Percentiles rank a stretch among this genome's conserved stretches.
These are phyloP conservation scores for Chironomus striatipennis DNA, from an alignment of 1,140 invertebrate species.

Conservation along the genomic window DNA sequence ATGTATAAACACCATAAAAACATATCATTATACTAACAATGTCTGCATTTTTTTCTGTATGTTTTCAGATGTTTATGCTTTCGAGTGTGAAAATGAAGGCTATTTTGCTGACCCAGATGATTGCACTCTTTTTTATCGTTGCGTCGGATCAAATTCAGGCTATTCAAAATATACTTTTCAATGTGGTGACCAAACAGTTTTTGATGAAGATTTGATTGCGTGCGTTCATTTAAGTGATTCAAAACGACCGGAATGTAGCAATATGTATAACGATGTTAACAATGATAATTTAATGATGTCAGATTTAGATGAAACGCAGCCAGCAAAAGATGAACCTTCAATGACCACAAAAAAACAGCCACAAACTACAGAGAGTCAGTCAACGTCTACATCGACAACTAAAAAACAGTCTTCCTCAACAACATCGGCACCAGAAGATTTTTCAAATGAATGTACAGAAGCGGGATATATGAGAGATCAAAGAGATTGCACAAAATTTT, in stretches of 20 bases:
- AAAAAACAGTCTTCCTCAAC: background rate
- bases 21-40: too few relatives aligned
- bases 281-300: slow-evolving; percentile 23
- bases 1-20: too few relatives aligned
- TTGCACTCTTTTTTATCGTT: slow-evolving; percentile 52
- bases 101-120: slow-evolving; percentile 53
- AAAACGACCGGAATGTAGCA: slow-evolving; percentile 35
- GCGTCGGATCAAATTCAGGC: slow-evolving; percentile 36
- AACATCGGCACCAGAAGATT: slow-evolving; percentile 18
- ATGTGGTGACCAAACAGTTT: too few relatives aligned
- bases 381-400: background rate
- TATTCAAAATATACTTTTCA: too few relatives aligned
- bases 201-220: too few relatives aligned
- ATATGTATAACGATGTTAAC: slow-evolving; percentile 36
- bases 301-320: background rate
- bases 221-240: slow-evolving; percentile 34
- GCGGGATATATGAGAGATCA: slow-evolving; percentile 58
- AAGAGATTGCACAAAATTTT: slow-evolving; percentile 59
- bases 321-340: background rate
- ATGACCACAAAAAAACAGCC: background rate
- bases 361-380: background rate
- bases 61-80: background rate
- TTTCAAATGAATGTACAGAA: slow-evolving; percentile 34
- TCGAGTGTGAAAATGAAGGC: slow-evolving; percentile 44
- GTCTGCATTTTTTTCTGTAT: background rate